These are phyloP conservation scores for Parapristionchus giblindavisi DNA, from an alignment of 2,888 invertebrate genomes.

Conservation along the genomic window DNA sequence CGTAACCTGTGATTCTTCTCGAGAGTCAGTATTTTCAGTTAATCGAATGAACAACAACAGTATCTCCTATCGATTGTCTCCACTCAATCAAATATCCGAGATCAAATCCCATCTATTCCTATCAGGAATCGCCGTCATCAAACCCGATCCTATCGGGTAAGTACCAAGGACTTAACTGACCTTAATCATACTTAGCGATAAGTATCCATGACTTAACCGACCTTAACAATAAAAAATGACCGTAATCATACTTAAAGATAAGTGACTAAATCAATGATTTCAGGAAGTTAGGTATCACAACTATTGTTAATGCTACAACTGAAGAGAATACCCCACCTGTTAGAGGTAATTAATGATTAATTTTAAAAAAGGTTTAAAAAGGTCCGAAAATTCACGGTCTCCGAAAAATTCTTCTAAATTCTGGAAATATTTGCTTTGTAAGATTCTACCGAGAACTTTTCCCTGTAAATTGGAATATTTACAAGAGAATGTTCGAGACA, in stretches of 20 bases:
- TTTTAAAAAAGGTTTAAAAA: too few relatives aligned
- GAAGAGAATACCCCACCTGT: slow-evolving; percentile 78
- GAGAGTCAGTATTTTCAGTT: too few relatives aligned
- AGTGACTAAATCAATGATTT: not conserved
- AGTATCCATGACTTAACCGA: too few relatives aligned
- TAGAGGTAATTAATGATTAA: slow-evolving; percentile 60
- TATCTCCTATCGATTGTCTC: slow-evolving; percentile 57
- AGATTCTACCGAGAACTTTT: too few relatives aligned
- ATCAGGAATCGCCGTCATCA: slow-evolving; percentile 82
- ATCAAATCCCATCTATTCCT: slow-evolving; percentile 81
- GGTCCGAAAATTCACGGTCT: too few relatives aligned
- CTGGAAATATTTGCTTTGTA: too few relatives aligned
- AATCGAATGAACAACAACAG: too few relatives aligned
- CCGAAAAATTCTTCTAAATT: too few relatives aligned
- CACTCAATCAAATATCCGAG: slow-evolving; percentile 74
- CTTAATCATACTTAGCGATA: not conserved
- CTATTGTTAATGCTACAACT: slow-evolving; percentile 84
- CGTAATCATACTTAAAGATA: not conserved
- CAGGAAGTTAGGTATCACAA: slow-evolving; percentile 75
- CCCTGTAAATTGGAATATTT: too few relatives aligned
- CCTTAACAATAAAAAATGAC: not conserved
- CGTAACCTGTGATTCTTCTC: too few relatives aligned
- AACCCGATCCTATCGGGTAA: slow-evolving; percentile 78
- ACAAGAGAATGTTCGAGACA: too few relatives aligned
- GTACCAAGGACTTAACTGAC: not conserved